phyloP scores from a whole-genome alignment of 2,888 invertebrate genomes.

The Chrysina gloriosa region DNA sequence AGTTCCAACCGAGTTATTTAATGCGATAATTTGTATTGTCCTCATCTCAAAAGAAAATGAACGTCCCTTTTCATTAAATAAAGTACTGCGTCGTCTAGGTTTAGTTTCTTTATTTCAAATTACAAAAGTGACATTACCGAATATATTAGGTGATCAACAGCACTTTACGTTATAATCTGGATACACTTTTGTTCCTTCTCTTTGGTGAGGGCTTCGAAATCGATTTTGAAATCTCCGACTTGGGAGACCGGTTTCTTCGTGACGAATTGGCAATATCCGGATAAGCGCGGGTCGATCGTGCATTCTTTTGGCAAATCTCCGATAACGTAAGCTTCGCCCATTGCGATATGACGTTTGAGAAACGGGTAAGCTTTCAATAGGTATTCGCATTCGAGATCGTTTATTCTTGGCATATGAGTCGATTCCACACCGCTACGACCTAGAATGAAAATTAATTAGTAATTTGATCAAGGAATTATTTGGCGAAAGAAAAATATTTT shows the following conservation, averaged over 20 bases:
- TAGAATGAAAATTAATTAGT: conserved; percentile 40
- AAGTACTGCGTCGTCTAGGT: conserved; percentile 6
- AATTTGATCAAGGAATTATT: no score
- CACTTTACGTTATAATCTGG: conserved; percentile 36
- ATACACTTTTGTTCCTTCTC: conserved; percentile 35
- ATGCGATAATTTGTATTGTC: conserved; percentile 14
- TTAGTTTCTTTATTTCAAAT: conserved; percentile 11
- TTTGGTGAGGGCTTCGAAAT: conserved; percentile 18
- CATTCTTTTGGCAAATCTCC: conserved; percentile 49
- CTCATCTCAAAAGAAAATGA: no score
- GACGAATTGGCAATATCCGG: conserved; percentile 35
- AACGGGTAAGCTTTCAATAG: conserved; percentile 55
- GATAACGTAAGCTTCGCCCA: conserved; percentile 57
- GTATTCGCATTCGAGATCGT: conserved; percentile 55
- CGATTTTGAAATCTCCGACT: conserved; percentile 39
- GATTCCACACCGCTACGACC: conserved; percentile 58
- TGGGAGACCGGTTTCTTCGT: conserved; percentile 34
- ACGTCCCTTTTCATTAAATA: conserved; percentile 18
- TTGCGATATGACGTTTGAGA: conserved; percentile 55
- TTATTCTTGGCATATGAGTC: conserved; percentile 60
- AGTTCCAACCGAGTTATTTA: conserved; percentile 12
- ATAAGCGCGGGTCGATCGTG: conserved; percentile 19
- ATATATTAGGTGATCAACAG: not conserved
- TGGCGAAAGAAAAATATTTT: no score
- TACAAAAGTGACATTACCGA: conserved; percentile 1